These are phyloP conservation scores for Acleris literana DNA, from an alignment of 2,888 invertebrate genomes.

Conservation along the genomic window DNA sequence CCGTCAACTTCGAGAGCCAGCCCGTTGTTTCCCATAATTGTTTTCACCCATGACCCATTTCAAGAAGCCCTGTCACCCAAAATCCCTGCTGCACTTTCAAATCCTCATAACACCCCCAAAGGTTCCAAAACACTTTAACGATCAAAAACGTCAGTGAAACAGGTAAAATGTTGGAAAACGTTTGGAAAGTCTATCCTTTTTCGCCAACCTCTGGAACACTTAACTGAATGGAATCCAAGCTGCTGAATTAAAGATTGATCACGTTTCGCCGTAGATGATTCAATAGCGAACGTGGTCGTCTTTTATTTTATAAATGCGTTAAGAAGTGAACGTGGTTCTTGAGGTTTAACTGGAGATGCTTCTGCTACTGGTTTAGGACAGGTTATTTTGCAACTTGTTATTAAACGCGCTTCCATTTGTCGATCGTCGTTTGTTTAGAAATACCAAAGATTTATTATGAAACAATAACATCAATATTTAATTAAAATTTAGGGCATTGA, in stretches of 20 bases:
- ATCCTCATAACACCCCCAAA: background rate
- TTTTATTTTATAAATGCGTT: constrained; percentile 4
- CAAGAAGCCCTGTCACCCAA: background rate
- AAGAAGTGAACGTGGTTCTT: background rate
- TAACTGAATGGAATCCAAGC: constrained; percentile 47
- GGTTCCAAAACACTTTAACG: constrained; percentile 25
- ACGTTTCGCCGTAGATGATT: constrained; percentile 54
- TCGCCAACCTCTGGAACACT: constrained; percentile 27
- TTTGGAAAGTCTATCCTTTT: constrained; percentile 24
- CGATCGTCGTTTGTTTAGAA: too few species aligned
- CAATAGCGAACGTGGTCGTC: constrained; percentile 31
- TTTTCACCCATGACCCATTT: too few species aligned
- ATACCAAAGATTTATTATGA: too few species aligned
- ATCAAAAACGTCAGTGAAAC: constrained; percentile 11
- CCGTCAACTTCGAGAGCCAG: background rate
- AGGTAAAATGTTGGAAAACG: constrained; percentile 13
- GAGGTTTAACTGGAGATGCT: background rate
- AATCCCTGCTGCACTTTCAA: background rate
- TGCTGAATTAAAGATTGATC: constrained; percentile 72
- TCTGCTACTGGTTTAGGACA: background rate
- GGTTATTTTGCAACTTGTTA: too few species aligned
- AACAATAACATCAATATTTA: too few species aligned
- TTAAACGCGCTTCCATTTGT: too few species aligned
- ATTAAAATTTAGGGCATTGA: too few species aligned
- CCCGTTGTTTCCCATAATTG: too few species aligned